Conservation (phyloP, 2,797 vertebrate species). For the Gymnodraco acuticeps region DNA sequence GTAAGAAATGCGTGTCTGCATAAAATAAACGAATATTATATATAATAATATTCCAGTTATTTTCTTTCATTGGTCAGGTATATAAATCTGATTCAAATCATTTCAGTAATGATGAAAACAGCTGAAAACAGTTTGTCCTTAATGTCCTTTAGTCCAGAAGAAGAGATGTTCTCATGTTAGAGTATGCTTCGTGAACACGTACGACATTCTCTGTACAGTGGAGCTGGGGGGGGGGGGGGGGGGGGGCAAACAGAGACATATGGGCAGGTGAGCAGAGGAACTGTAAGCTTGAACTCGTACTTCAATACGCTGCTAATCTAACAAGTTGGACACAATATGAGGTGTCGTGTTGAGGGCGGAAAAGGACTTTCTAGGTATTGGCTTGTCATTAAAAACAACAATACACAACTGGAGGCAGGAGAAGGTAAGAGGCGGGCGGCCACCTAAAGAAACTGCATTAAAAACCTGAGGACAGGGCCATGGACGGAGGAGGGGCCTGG, state of each 20-base stretch:
- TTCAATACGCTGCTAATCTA: constrained; percentile 24
- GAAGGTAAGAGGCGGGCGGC: constrained; percentile 32
- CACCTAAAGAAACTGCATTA: constrained; percentile 32
- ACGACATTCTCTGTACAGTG: constrained; percentile 41
- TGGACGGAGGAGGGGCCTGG: constrained; percentile 19
- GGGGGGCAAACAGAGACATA: constrained; percentile 9
- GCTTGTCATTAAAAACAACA: constrained; percentile 40
- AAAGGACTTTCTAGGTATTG: constrained; percentile 20
- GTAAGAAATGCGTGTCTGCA: constrained; percentile 38
- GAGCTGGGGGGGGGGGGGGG: constrained; percentile 15
- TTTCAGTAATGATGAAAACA: constrained; percentile 34
- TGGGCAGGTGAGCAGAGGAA: constrained; percentile 28
- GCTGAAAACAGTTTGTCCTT: constrained; percentile 31
- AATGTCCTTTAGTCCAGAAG: constrained; percentile 29
- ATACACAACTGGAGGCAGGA: constrained; percentile 43
- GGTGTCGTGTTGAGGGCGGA: constrained; percentile 6
- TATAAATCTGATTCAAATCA: constrained; percentile 38
- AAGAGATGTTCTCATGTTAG: neutral
- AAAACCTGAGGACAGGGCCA: constrained; percentile 41
- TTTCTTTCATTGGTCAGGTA: constrained; percentile 35
- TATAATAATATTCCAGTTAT: constrained; percentile 27
- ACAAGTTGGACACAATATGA: neutral
- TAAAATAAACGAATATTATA: constrained; percentile 70
- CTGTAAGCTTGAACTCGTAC: constrained; percentile 14
- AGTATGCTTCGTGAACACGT: constrained; percentile 25